Evolutionary conservation across 2,888 invertebrate genomes (phyloP), one percentile per base, ranked within the genome.

Genomic region (Caenorhabditis sp.): DNA sequence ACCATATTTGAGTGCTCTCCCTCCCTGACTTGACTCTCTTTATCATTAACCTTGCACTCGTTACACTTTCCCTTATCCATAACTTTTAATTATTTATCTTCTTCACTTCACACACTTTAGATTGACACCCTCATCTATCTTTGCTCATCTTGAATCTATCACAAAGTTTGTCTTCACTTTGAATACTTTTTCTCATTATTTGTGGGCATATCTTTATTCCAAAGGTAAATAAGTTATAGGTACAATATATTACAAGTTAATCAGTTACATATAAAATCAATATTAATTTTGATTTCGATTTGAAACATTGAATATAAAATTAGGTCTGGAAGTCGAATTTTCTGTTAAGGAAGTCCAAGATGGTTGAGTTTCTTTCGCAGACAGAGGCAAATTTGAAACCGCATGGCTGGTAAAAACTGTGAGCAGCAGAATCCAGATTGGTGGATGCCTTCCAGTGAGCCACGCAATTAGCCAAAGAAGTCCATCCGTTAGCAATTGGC

Each of bases 291-390:
- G n/a, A n/a, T n/a, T n/a, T n/a, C n/a, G n/a, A n/a, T n/a, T n/a
- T n/a, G n/a, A n/a, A n/a, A n/a, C n/a, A n/a, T n/a, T n/a, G n/a
- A n/a, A n/a, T n/a, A n/a, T n/a, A n/a, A 44, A 22, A 1, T 80
- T 37, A 80, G 26, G 24, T 32, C 64, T 76, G 76, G 50, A 80
- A 53, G 55, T 76, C 80, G 44, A 80, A 80, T 28, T 76, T 80
- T 64, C 80, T 69, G 69, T 70, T 56, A 40, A 80, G 65, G 47
- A 80, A 80, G 20, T 80, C 80, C 13, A 80, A 26, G 47, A 80
- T 80, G 22, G 86, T 86, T 40, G 65, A 56, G 71, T 86, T 86
- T 56, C 84, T 62, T 53, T 86, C 86, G 70, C 86, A 86, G 70
- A 86, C 68, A 15, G 77, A 86, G 64, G 51, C 47, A 65, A 47